These are phyloP conservation scores for Chloroceryle amazona DNA, from an alignment of 2,797 vertebrate genomes.

Conservation along the genomic window DNA sequence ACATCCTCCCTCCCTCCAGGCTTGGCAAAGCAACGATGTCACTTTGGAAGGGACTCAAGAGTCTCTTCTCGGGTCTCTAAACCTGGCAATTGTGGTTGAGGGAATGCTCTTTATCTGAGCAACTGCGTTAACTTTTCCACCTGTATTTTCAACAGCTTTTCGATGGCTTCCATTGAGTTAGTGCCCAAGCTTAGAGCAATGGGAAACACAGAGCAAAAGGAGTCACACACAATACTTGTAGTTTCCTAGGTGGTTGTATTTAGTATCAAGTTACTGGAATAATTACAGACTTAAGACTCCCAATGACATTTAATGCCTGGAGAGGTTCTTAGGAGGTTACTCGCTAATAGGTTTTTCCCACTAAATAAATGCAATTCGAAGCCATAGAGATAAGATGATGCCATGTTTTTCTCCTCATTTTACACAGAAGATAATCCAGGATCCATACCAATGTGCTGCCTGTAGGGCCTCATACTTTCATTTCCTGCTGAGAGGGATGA, in stretches of 20 bases:
- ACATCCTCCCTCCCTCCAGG: background rate
- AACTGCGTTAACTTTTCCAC: background rate
- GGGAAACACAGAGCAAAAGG: background rate
- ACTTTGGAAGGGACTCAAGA: background rate
- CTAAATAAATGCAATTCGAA: background rate
- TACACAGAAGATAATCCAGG: background rate
- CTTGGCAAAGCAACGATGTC: background rate
- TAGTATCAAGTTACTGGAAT: conserved; percentile 9
- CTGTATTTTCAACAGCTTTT: background rate
- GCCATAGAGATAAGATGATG: background rate
- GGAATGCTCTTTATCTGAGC: background rate
- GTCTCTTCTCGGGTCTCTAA: background rate
- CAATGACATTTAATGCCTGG: conserved; percentile 17
- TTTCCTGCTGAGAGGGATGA: background rate
- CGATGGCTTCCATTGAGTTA: background rate
- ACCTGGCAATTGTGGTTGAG: background rate
- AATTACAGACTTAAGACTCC: conserved; percentile 23
- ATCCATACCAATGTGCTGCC: background rate
- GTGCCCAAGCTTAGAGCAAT: background rate
- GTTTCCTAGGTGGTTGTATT: background rate
- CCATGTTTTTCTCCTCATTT: background rate
- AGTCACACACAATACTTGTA: background rate
- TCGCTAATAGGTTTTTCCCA: background rate
- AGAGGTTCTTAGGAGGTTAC: background rate
- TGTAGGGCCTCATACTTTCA: background rate